Conservation (phyloP, 2,113 vertebrate genomes). For the Illadopsis cleaveri region DNA sequence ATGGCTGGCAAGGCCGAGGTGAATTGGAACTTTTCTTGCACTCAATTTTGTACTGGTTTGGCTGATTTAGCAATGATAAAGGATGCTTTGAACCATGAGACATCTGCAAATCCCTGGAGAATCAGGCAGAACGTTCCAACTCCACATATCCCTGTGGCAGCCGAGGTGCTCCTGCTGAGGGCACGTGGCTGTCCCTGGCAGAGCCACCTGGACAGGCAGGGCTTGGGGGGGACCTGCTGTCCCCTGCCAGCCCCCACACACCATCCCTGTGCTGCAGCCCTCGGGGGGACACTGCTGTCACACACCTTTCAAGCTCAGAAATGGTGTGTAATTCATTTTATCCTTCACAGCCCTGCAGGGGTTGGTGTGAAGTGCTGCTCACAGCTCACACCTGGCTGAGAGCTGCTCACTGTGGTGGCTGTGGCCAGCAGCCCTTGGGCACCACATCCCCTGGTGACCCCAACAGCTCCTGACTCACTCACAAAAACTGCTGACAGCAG, state of each 20-base stretch:
- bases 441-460: background rate
- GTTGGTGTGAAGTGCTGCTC: background rate
- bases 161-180: background rate
- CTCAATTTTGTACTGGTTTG: slow-evolving; percentile 54
- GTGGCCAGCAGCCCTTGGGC: background rate
- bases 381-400: background rate
- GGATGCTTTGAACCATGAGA: slow-evolving; percentile 37
- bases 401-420: background rate
- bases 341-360: accelerated
- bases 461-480: background rate
- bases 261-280: background rate
- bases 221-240: background rate
- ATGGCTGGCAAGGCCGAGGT: background rate
- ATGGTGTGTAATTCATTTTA: background rate
- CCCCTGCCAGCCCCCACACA: background rate
- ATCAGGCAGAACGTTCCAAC: background rate
- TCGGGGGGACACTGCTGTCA: accelerated
- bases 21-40: slow-evolving; percentile 34
- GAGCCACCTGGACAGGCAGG: background rate
- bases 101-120: background rate
- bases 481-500: background rate
- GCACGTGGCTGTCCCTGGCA: background rate
- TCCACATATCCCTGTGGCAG: background rate
- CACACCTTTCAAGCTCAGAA: background rate
- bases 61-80: slow-evolving; percentile 46